Evolutionary conservation across 2,113 vertebrate species (phyloP).

Genomic region (Gymnorhina tibicen): DNA sequence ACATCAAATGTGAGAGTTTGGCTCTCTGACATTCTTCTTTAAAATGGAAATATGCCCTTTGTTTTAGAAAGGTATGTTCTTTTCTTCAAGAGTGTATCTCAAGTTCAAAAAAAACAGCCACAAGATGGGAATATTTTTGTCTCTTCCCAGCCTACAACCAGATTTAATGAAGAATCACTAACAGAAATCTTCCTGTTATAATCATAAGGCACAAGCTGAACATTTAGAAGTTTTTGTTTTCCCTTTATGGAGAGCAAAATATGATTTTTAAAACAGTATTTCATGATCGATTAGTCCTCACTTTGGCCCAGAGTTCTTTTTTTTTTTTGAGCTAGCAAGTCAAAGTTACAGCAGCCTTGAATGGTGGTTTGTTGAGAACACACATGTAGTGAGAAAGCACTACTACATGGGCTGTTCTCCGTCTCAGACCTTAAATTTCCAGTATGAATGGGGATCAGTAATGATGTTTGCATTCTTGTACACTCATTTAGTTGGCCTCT

Average conservation of each 20-base stretch:
- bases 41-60: neutral
- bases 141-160: neutral
- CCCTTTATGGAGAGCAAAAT: neutral
- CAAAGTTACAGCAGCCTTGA: neutral
- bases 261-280: neutral
- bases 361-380: neutral
- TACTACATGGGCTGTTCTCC: neutral
- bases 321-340: neutral
- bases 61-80: neutral
- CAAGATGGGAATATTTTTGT: neutral
- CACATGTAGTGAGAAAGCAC: neutral
- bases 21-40: neutral
- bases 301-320: neutral
- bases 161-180: neutral
- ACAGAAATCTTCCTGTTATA: neutral
- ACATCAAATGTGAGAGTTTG: neutral
- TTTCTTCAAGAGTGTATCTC: neutral
- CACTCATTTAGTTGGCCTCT: neutral
- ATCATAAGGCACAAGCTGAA: neutral
- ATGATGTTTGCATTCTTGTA: neutral
- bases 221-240: neutral
- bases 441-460: neutral
- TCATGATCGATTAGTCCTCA: neutral
- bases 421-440: neutral
- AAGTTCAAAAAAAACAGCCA: neutral